These are phyloP conservation scores for Argya squamiceps DNA, from an alignment of 2,797 vertebrate genomes.

Conservation along the genomic window DNA sequence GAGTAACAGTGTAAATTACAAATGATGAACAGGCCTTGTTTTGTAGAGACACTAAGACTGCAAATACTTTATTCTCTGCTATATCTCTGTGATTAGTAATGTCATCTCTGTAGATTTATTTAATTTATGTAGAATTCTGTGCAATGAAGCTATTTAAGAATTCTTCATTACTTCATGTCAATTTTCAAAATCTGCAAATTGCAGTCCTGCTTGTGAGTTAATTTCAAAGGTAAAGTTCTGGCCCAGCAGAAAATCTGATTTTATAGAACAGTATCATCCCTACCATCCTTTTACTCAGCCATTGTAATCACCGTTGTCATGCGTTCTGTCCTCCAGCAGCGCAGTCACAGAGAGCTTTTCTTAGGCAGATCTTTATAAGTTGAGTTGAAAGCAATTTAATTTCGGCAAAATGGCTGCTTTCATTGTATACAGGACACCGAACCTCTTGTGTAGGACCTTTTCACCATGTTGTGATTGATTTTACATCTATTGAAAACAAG, in stretches of 20 bases:
- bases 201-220: background rate
- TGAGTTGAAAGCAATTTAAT: conserved; percentile 29
- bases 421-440: conserved; percentile 61
- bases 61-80: background rate
- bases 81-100: background rate
- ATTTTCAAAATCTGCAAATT: background rate
- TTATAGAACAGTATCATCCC: background rate
- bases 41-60: background rate
- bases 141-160: background rate
- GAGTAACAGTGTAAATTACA: background rate
- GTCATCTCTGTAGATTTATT: background rate
- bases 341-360: background rate
- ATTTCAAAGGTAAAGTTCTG: background rate
- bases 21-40: background rate
- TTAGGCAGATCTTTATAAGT: conserved; percentile 1
- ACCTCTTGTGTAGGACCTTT: conserved; percentile 60
- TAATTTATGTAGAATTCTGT: background rate
- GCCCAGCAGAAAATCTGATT: background rate
- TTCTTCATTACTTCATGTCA: background rate
- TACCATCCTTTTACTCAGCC: background rate
- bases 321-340: background rate
- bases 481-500: conserved; percentile 68
- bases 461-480: conserved; percentile 69
- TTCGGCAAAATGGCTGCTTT: conserved; percentile 65
- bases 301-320: background rate